Evolutionary conservation across 2,888 invertebrate species (phyloP), one percentile per base, ranked within the genome.

Genomic region (Pollenia labialis): DNA sequence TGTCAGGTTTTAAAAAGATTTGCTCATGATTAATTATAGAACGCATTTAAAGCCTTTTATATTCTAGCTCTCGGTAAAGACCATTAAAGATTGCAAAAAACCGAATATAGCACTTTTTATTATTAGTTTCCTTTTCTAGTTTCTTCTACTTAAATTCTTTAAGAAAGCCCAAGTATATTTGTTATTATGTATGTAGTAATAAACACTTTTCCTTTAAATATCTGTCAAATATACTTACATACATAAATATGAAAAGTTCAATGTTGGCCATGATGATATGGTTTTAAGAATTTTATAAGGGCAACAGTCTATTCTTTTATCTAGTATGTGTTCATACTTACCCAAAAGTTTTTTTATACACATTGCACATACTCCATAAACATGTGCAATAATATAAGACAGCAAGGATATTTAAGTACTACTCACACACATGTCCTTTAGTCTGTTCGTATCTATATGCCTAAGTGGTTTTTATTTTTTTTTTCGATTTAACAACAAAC

Each of bases 401-500:
- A 16, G 16, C 32, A 58, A 40, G 58, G 40, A 58, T 40, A 32
- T 58, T 23, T 6, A 58, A 58, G 40, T 42, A 42, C 10, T 14
- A 44, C 10, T 4, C 16, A n/a, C 16, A 11, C 64, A 64, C 18
- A 18, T 64, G 44, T 44, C 18, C 9, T 12, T 46, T 46, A 46
- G 60, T 42, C 1, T 62, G 62, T 62, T 62, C 4, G 10, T 18
- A 16, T 62, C 16, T 14, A 64, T 10, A 48, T 62, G 12, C 48
- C 32, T 60, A 48, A 52, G 76, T 76, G 71, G 88, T 87, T 60
- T 42, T 56, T 8, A 42, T n/a, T 90, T 91, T 90, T 88, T 88
- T 90, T 90, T 90, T 90, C 89, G 90, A 91, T 91, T 91, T 91
- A 90, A 90, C 89, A 48, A 48, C 74, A 74, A 16, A 42, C 44